Evolutionary conservation across 1,140 invertebrate genomes (phyloP), one percentile per base, ranked within the genome.

Genomic region (Monochamus saltuarius): DNA sequence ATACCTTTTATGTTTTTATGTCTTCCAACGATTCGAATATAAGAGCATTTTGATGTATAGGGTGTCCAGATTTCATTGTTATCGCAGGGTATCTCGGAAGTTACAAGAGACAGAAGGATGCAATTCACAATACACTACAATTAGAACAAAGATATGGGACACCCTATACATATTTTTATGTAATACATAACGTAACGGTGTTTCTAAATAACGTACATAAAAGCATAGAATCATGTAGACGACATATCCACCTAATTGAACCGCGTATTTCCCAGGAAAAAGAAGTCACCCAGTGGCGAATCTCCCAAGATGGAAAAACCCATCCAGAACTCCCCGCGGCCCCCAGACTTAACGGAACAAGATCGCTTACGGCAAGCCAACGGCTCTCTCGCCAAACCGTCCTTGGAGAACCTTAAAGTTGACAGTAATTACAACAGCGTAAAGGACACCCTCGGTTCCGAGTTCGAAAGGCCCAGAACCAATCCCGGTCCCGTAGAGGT

Each of bases 351-450:
- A 6, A 8, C 36, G 9, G 14, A 40, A 7, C 17, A 38, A 13
- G 54, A 55, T 42, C 22, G 35, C n/a, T 53, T 40, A 50, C 57
- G 59, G 22, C 65, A 67, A 43, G 10, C 54, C 1, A 69, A 68
- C 39, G 66, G 61, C 29, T 60, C 46, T 1, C 11, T 59, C 3
- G 36, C 50, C 10, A 63, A 54, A 37, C 52, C 51, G 36, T 57
- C 16, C 3, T 36, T 14, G 7, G 54, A 42, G 2, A 59, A 49
- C 11, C 6, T 49, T 7, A 61, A 64, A n/a, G 7, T 66, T 0
- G 69, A 71, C 22, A 68, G 50, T 35, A 71, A 69, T 36, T 65
- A 64, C 36, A 71, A 65, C 50, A 65, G 54, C 35, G 51, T 66
- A 1, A 62, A 68, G 39, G 63, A 69, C 36, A 60, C 42, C 11